Base-by-base conservation (phyloP, 92 coral and sea anemone genomes). In the Diadumene lineata region DNA sequence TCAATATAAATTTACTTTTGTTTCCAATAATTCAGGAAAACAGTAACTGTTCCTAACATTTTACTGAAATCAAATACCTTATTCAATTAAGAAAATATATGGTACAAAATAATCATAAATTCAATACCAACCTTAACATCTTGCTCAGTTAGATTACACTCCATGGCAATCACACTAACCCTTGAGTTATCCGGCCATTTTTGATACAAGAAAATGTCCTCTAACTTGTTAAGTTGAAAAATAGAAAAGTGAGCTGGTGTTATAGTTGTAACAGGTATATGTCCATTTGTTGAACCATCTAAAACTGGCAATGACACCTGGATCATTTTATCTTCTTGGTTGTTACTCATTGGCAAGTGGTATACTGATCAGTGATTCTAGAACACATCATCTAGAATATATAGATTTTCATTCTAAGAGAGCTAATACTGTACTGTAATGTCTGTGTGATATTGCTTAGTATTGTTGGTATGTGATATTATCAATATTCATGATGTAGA, bases 121-220 rank as follows among this genome's bases (percentile, higher is more conserved):
- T 25, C 21, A 25, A 3, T 34, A 43, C 87, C 4, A 79, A 87
- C 97, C 97, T 88, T 85, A 0, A 90, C 90, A 72, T 90, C 92
- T 48, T 73, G 74, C 57, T 69, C 75, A 0, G 70, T 72, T 84
- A 90, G 73, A 66, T 90, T 90, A 72, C 97, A 69, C 34, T 90
- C 97, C 85, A 90, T 79, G 4, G 92, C 97, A 55, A 90, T 84
- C 60, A 90, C 81, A 66, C 81, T 82, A 34, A 90, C 70, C 19
- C 79, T 85, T 28, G 84, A 72, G 57, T 66, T 85, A 69, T 90
- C 97, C 15, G 92, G 97, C 97, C 97, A 90, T 77, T 90, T 90
- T 55, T 88, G 90, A 44, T 87, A 77, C 38, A 75, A 61, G 72
- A 90, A 90, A 64, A 78, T 84, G 73, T 83, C 85, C 71, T 90